A percentile compares a stretch with the other conserved stretches of the same genome.
These are phyloP conservation scores for Panulirus ornatus DNA, from an alignment of 1,140 invertebrate genomes.

Conservation along the genomic window DNA sequence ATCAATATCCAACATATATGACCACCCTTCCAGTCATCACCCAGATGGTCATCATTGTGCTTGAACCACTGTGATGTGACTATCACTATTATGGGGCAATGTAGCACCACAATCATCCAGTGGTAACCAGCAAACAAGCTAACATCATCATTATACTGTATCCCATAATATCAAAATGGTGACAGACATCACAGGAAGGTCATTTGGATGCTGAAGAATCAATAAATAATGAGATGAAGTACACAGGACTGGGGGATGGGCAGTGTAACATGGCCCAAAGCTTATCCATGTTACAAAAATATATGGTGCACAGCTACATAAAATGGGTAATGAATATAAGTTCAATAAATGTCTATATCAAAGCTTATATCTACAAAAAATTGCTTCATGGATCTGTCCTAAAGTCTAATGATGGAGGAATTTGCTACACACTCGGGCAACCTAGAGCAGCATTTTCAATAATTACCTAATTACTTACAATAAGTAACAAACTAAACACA, in stretches of 20 bases:
- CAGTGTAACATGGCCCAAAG: constrained; percentile 25
- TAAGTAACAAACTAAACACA: background rate
- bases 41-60: constrained; percentile 12
- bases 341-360: background rate
- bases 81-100: constrained; percentile 27
- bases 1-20: constrained; percentile 42
- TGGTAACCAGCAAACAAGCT: constrained; percentile 22
- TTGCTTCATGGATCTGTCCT: background rate
- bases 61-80: constrained; percentile 28
- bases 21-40: constrained; percentile 24
- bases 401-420: constrained; percentile 27
- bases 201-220: constrained; percentile 21
- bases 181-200: constrained; percentile 10
- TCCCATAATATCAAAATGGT: constrained; percentile 13
- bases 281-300: constrained; percentile 33
- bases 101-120: background rate
- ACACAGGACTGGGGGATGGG: constrained; percentile 24
- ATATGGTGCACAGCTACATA: background rate
- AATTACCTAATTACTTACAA: constrained; percentile 13
- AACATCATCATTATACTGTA: constrained; percentile 11
- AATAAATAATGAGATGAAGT: background rate
- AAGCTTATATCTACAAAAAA: constrained; percentile 57
- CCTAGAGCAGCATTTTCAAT: constrained; percentile 53
- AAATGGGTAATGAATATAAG: constrained; percentile 28
- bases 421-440: constrained; percentile 55